Conservation (phyloP, 2,113 vertebrate species). For the Serilophus lunatus region DNA sequence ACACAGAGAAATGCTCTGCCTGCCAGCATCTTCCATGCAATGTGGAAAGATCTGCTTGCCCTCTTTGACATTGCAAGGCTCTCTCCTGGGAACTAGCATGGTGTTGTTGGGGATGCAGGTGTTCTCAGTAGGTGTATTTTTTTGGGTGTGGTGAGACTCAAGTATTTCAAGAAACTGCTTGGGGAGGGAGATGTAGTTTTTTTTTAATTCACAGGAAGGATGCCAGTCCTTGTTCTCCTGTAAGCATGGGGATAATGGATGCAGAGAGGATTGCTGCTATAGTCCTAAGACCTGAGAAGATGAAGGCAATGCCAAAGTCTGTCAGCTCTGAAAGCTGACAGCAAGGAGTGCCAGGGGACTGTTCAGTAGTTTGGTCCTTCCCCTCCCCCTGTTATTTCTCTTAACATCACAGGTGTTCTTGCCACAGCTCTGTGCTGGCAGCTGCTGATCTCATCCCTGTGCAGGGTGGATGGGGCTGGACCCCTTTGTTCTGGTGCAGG, state of each 20-base stretch:
- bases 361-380: background rate
- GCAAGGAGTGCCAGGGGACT: background rate
- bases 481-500: background rate
- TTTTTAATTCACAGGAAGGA: background rate
- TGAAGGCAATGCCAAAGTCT: background rate
- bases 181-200: background rate
- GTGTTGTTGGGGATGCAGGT: accelerated
- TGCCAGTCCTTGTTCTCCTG: background rate
- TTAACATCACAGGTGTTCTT: background rate
- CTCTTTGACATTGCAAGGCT: background rate
- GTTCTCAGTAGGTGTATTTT: background rate
- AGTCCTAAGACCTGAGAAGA: background rate
- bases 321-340: background rate
- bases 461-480: background rate
- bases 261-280: background rate
- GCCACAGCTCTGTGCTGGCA: background rate
- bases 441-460: background rate
- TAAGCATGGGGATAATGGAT: accelerated
- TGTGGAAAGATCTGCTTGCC: background rate
- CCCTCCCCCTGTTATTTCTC: background rate
- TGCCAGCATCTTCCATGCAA: background rate
- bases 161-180: background rate
- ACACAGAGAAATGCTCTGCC: background rate
- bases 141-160: background rate
- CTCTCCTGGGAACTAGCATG: accelerated